These are phyloP conservation scores for Ceyx cyanopectus DNA, from an alignment of 2,113 vertebrate genomes.

Conservation along the genomic window DNA sequence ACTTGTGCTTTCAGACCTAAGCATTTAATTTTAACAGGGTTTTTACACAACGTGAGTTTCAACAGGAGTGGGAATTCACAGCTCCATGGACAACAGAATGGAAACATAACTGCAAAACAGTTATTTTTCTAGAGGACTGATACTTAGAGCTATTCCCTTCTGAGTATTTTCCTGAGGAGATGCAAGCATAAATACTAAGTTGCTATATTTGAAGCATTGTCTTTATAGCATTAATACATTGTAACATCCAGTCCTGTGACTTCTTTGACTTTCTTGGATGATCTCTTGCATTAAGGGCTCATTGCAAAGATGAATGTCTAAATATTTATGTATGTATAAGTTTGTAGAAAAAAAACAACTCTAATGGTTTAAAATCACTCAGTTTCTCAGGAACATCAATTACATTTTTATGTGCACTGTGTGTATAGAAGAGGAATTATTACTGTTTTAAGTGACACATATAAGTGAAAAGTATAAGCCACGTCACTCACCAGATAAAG, in stretches of 20 bases:
- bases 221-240: neutral
- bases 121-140: neutral
- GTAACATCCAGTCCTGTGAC: neutral
- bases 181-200: neutral
- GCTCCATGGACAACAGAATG: neutral
- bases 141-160: neutral
- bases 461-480: neutral
- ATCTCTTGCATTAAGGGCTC: neutral
- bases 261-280: neutral
- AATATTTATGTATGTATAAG: neutral
- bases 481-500: neutral
- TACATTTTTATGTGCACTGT: neutral
- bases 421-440: too few relatives aligned
- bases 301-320: neutral
- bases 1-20: accelerated
- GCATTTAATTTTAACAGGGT: neutral
- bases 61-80: neutral
- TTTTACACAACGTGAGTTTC: neutral
- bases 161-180: neutral
- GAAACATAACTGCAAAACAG: neutral
- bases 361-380: neutral
- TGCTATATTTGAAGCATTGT: neutral
- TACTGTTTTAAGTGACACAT: neutral
- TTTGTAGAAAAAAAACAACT: neutral
- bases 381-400: neutral